phyloP scores from a whole-genome alignment of 1,140 invertebrate genomes.

The Formica selysi region DNA sequence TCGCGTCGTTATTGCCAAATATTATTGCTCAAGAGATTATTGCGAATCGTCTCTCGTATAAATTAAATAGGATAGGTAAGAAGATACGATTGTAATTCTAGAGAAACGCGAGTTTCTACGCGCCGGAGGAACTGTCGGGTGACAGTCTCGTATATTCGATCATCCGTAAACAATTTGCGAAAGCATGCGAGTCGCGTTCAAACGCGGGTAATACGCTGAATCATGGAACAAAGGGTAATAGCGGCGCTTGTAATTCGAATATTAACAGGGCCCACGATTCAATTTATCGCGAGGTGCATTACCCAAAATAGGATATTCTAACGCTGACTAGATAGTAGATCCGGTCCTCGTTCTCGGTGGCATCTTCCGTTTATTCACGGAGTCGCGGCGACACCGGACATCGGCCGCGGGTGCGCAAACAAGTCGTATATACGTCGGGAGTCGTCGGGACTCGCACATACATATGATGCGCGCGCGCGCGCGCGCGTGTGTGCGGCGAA shows the following conservation, averaged over 20 bases:
- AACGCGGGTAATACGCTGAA: slow-evolving; percentile 33
- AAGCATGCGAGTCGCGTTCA: slow-evolving; percentile 23
- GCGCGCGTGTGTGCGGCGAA: background rate
- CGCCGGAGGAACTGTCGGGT: background rate
- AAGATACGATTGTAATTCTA: background rate
- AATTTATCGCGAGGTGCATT: slow-evolving; percentile 40
- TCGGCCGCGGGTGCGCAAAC: slow-evolving; percentile 1
- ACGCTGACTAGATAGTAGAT: background rate
- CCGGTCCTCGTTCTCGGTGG: background rate
- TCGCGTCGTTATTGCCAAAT: background rate
- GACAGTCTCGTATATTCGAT: slow-evolving; percentile 1
- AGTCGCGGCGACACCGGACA: background rate
- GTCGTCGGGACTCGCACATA: background rate
- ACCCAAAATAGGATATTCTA: slow-evolving; percentile 29
- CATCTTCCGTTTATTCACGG: background rate
- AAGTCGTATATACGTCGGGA: slow-evolving; percentile 12
- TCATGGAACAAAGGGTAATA: slow-evolving; percentile 51
- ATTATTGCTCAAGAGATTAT: background rate
- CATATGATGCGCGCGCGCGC: background rate
- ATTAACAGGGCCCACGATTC: slow-evolving; percentile 42
- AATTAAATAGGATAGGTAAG: background rate
- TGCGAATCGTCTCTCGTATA: background rate
- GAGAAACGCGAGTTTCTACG: background rate
- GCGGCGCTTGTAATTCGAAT: slow-evolving; percentile 52
- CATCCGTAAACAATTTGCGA: slow-evolving; percentile 47